phyloP scores from a whole-genome alignment of 2,797 vertebrate species.

The Taenioides sp. region DNA sequence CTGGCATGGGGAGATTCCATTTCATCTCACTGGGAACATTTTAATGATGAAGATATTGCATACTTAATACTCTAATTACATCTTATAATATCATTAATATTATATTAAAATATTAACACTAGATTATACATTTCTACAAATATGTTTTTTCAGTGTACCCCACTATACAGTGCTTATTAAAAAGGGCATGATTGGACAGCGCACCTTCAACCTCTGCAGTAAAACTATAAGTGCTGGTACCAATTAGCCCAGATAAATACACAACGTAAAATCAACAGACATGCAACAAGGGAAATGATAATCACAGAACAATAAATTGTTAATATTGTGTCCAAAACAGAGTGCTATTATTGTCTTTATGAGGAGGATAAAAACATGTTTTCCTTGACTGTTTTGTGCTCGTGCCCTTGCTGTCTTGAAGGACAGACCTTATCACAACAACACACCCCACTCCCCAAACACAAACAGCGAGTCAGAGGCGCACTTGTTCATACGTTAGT shows the following conservation, averaged over 20 bases:
- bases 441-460: not conserved
- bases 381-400: slow-evolving; percentile 22
- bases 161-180: not conserved
- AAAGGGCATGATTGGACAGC: not conserved
- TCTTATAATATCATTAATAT: slow-evolving; percentile 5
- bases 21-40: slow-evolving; percentile 30
- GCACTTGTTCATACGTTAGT: slow-evolving; percentile 28
- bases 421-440: slow-evolving; percentile 50
- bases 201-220: not conserved
- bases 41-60: slow-evolving; percentile 27
- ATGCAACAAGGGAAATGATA: not conserved
- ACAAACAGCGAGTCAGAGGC: slow-evolving; percentile 27
- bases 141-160: not conserved
- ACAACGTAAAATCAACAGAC: not conserved
- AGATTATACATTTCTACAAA: not conserved
- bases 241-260: not conserved
- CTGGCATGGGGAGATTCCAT: slow-evolving; percentile 59
- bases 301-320: not conserved
- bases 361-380: slow-evolving; percentile 10
- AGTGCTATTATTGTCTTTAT: not conserved
- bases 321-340: not conserved
- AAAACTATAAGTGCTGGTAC: not conserved
- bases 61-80: slow-evolving; percentile 8
- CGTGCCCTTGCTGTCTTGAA: slow-evolving; percentile 55
- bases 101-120: not conserved